Evolutionary conservation across 1,140 invertebrate species (phyloP).

Genomic region (Caligus rogercresseyi): DNA sequence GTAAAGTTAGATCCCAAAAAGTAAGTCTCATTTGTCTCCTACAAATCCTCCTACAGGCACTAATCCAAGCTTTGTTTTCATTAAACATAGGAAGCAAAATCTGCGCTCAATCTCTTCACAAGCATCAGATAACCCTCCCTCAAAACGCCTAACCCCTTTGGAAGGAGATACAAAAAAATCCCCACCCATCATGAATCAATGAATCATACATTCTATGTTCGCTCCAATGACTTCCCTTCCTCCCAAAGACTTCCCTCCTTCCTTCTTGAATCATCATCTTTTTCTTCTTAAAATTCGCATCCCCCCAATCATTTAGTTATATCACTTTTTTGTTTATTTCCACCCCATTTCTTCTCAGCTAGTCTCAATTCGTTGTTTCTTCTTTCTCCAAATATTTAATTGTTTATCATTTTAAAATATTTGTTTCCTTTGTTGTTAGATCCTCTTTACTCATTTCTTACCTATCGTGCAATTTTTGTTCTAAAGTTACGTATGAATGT

Average conservation of each 20-base stretch:
- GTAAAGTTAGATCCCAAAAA: constrained; percentile 78
- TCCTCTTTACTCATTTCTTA: not conserved
- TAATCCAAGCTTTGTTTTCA: constrained; percentile 22
- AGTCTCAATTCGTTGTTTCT: not conserved
- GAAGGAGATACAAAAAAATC: not conserved
- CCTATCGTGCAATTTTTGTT: not conserved
- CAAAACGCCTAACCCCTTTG: too few relatives aligned
- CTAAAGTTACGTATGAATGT: not conserved
- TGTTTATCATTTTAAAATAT: not conserved
- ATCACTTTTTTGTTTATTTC: not conserved
- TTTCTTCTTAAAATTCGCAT: not conserved
- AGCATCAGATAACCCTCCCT: constrained; percentile 48
- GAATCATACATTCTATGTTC: not conserved
- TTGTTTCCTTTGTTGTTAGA: not conserved
- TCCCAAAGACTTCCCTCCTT: not conserved
- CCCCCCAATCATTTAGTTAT: too few relatives aligned
- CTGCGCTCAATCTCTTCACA: constrained; percentile 88
- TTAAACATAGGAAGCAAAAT: constrained; percentile 75
- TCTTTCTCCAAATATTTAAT: not conserved
- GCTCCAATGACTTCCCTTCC: not conserved
- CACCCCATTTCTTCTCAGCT: not conserved
- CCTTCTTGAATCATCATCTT: not conserved
- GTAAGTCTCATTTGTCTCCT: constrained; percentile 21
- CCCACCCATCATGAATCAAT: too few relatives aligned
- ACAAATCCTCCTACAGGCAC: not conserved